Evolutionary conservation across 2,888 invertebrate species (phyloP), one percentile per base, ranked within the genome.

Genomic region (Caenorhabditis wallacei): DNA sequence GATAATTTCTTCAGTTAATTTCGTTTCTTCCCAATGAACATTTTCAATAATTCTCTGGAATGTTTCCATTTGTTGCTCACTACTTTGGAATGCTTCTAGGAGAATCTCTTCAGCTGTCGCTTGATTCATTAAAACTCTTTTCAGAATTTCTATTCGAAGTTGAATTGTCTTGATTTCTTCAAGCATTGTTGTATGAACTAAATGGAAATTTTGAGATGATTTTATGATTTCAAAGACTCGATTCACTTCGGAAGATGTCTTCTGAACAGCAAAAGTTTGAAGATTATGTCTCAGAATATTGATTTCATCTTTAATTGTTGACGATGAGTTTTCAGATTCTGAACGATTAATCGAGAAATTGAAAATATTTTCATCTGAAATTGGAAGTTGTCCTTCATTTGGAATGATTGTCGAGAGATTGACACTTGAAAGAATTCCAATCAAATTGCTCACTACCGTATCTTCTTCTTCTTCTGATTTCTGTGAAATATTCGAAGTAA

Each of bases 141-240:
- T 79, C 46, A 79, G 51, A 11, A 79, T 37, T 48, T 79, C 78
- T 70, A 79, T 79, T 64, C 78, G n/a, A 51, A 79, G 43, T 56
- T 79, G 70, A 40, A 79, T 79, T 10, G 78, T 79, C 16, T 79
- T 79, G n/a, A 79, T 64, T 13, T 79, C 70, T 22, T 79, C 78
- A 20, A 68, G 59, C 63, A 79, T 61, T 16, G 69, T 79, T 5
- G 69, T 79, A 43, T 70, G 64, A 20, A 79, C 64, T 37, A 70
- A 46, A 64, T 79, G 70, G 64, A 70, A 71, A 46, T 57, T 70
- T 56, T 70, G 79, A 20, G 76, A 76, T 13, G 48, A 51, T 26
- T 61, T 68, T 24, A 76, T 76, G 54, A 76, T 40, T 22, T 76
- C 68, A 1, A 76, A 8, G 8, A 76, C 61, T 43, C 61, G 11